Conservation (phyloP, 2,888 invertebrate genomes). For the Sabellastarte sp. region DNA sequence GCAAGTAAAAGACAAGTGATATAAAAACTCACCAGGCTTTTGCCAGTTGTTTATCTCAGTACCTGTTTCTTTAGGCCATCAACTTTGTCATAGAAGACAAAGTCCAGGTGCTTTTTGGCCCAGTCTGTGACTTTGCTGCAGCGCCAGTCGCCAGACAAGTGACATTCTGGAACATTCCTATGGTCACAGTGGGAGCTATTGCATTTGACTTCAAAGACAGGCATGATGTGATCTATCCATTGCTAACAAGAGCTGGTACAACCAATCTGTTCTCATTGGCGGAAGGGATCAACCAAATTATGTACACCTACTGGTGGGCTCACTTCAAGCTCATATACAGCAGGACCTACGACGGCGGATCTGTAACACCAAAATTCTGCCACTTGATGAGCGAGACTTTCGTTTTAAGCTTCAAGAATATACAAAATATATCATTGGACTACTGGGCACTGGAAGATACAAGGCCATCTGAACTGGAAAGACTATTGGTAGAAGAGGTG, state of each 20-base stretch:
- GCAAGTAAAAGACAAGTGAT: no score
- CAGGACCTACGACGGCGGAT: conserved; percentile 61
- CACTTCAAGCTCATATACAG: conserved; percentile 75
- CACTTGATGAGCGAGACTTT: conserved; percentile 67
- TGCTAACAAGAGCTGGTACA: conserved; percentile 66
- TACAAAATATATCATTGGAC: no score
- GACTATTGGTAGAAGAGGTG: background rate
- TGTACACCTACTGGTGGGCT: conserved; percentile 65
- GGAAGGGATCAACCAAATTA: conserved; percentile 18
- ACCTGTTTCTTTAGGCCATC: conserved; percentile 33
- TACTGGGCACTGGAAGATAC: no score
- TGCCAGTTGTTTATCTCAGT: no score
- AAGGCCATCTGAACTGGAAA: no score
- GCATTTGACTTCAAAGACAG: conserved; percentile 47
- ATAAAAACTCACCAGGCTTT: no score
- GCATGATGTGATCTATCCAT: conserved; percentile 66
- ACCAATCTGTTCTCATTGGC: conserved; percentile 41
- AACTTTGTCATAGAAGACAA: conserved; percentile 34
- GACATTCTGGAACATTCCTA: conserved; percentile 84
- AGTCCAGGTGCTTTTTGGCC: conserved; percentile 49
- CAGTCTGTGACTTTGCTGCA: conserved; percentile 67
- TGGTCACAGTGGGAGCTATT: conserved; percentile 69
- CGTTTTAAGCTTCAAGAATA: no score
- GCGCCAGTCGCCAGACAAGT: conserved; percentile 86
- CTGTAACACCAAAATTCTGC: conserved; percentile 70